Percentiles rank a stretch among this genome's conserved stretches.
Conservation (phyloP, 2,888 invertebrate genomes). For the Lasioglossum leucozonium region DNA sequence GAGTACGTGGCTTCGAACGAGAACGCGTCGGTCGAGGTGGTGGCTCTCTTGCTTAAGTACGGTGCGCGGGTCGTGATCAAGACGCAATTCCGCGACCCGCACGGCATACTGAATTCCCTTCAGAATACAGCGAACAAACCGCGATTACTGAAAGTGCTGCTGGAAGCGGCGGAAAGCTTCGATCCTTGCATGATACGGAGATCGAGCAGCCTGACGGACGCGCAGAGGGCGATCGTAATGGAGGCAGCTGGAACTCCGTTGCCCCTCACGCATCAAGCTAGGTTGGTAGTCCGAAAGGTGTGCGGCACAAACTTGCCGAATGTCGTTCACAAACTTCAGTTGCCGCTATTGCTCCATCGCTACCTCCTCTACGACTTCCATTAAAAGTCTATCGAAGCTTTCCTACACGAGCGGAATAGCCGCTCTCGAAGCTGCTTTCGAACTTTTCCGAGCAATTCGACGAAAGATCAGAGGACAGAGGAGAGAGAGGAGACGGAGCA, state of each 20-base stretch:
- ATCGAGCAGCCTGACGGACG: conserved; percentile 88
- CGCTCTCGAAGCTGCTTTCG: not conserved
- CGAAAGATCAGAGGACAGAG: not conserved
- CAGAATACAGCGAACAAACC: conserved; percentile 87
- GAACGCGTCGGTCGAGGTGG: conserved; percentile 88
- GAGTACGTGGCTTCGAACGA: conserved; percentile 92
- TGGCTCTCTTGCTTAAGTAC: conserved; percentile 89
- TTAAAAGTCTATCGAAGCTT: conserved; percentile 40
- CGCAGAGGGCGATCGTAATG: conserved; percentile 88
- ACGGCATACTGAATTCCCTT: conserved; percentile 92
- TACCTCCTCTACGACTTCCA: conserved; percentile 89
- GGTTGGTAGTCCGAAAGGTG: conserved; percentile 87
- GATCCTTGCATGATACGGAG: conserved; percentile 92
- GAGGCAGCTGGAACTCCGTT: conserved; percentile 89
- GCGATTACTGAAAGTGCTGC: conserved; percentile 87
- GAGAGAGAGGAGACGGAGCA: not conserved
- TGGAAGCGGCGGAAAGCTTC: conserved; percentile 91
- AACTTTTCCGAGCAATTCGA: not conserved
- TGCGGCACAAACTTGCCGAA: conserved; percentile 87
- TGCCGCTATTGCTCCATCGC: conserved; percentile 88
- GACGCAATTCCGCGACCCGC: conserved; percentile 93
- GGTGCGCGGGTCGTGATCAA: conserved; percentile 93
- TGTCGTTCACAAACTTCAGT: conserved; percentile 86
- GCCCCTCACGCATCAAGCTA: conserved; percentile 88
- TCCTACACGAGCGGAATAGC: not conserved